These are phyloP conservation scores for Ceratina calcarata DNA, from an alignment of 1,140 invertebrate genomes.

Conservation along the genomic window DNA sequence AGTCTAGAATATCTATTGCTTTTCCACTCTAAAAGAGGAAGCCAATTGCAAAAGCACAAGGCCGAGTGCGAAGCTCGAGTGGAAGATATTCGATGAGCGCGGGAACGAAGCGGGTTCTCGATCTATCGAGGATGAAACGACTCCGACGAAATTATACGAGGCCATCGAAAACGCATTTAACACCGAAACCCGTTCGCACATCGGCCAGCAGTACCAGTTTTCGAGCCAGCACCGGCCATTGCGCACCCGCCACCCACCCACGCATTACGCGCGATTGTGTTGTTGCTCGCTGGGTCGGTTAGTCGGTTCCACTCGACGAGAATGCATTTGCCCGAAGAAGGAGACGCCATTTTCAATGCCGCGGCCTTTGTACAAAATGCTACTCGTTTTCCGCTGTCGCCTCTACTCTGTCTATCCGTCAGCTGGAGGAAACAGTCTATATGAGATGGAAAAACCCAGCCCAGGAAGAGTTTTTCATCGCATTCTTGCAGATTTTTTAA, in stretches of 20 bases:
- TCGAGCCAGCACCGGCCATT: neutral
- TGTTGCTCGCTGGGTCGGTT: neutral
- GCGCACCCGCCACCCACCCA: neutral
- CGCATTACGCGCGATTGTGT: neutral
- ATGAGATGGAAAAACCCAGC: no score
- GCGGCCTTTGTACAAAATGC: conserved; percentile 60
- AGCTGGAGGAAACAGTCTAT: no score
- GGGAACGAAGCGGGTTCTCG: conserved; percentile 30
- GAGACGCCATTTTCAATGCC: conserved; percentile 59
- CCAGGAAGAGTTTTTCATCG: no score
- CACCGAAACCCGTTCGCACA: conserved; percentile 46
- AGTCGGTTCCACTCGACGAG: conserved; percentile 53
- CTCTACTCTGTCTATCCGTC: conserved; percentile 30
- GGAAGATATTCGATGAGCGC: conserved; percentile 19
- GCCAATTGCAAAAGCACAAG: no score
- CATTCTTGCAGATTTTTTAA: no score
- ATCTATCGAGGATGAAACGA: conserved; percentile 49
- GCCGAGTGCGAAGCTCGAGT: neutral
- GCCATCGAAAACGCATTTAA: conserved; percentile 52
- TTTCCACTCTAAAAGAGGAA: no score
- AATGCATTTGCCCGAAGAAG: conserved; percentile 59
- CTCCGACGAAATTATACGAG: conserved; percentile 45
- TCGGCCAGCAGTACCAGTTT: neutral
- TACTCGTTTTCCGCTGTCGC: conserved; percentile 59
- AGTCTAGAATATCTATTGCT: no score